Conservation (phyloP, 1,140 invertebrate species). For the Maniola jurtina region DNA sequence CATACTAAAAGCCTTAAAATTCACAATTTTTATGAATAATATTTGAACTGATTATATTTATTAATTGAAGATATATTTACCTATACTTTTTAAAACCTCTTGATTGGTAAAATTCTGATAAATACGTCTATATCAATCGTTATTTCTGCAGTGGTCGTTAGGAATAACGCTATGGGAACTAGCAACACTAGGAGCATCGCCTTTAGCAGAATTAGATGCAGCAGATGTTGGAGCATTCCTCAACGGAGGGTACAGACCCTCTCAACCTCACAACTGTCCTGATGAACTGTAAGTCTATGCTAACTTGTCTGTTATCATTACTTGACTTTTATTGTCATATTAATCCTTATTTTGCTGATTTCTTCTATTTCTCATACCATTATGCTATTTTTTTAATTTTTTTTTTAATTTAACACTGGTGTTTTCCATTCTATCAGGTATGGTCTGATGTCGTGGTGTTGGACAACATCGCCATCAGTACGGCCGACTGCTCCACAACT, state of each 20-base stretch:
- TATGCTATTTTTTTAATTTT: background rate
- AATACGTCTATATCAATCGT: background rate
- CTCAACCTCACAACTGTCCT: slow-evolving; percentile 95
- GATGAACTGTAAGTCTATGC: slow-evolving; percentile 91
- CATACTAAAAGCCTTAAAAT: too few relatives aligned
- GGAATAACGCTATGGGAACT: slow-evolving; percentile 97
- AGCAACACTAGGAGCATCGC: slow-evolving; percentile 92
- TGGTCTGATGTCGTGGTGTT: slow-evolving; percentile 95
- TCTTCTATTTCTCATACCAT: background rate
- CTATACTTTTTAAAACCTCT: too few relatives aligned
- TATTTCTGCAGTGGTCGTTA: slow-evolving; percentile 90
- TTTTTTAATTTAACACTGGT: background rate
- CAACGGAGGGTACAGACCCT: slow-evolving; percentile 91
- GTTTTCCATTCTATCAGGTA: slow-evolving; percentile 81
- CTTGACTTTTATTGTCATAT: background rate
- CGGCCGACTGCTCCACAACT: slow-evolving; percentile 92
- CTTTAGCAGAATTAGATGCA: slow-evolving; percentile 93
- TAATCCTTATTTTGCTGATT: background rate
- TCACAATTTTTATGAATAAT: too few relatives aligned
- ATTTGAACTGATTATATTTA: too few relatives aligned
- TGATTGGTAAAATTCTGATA: too few relatives aligned
- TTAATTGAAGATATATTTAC: too few relatives aligned
- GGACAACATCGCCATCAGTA: slow-evolving; percentile 88
- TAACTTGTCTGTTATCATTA: background rate
- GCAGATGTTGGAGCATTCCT: slow-evolving; percentile 94